Conservation (phyloP, 2,113 vertebrate genomes). For the Myotis lucifugus region DNA sequence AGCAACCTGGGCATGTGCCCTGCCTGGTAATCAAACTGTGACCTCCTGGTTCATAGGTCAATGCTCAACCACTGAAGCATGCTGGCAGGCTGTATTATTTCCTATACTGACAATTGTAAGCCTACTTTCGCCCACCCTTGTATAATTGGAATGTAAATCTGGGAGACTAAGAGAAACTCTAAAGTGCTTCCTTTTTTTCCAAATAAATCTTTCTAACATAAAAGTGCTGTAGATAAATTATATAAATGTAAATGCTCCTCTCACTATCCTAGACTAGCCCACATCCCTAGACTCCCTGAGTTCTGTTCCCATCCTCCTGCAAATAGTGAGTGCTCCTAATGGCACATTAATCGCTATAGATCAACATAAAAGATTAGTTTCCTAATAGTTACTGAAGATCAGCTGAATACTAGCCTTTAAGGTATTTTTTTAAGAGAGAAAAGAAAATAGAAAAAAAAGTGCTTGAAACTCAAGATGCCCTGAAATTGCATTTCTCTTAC, state of each 20-base stretch:
- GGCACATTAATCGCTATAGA: neutral
- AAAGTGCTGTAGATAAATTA: neutral
- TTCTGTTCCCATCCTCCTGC: neutral
- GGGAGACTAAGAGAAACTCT: neutral
- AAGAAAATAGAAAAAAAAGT: neutral
- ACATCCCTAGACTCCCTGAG: neutral
- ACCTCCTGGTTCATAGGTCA: too few species aligned
- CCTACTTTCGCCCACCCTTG: neutral
- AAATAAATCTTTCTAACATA: neutral
- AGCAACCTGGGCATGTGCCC: too few species aligned
- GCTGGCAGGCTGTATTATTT: neutral
- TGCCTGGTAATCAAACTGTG: too few species aligned
- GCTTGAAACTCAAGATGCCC: neutral
- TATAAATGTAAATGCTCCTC: rapidly evolving
- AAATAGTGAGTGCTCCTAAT: neutral
- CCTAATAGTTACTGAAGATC: neutral
- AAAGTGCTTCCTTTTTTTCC: neutral
- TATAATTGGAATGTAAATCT: neutral
- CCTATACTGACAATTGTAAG: neutral
- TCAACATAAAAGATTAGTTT: neutral
- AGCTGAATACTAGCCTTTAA: neutral
- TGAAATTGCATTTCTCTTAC: constrained; percentile 83
- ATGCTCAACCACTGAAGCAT: too few species aligned
- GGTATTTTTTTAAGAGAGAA: neutral
- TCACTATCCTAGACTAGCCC: neutral